Evolutionary conservation across 30 jellyfish, hydroid and myxozoan species (phyloP), one percentile per base, ranked within the genome.

Genomic region (Aurelia aurita complex sp. Pacific): DNA sequence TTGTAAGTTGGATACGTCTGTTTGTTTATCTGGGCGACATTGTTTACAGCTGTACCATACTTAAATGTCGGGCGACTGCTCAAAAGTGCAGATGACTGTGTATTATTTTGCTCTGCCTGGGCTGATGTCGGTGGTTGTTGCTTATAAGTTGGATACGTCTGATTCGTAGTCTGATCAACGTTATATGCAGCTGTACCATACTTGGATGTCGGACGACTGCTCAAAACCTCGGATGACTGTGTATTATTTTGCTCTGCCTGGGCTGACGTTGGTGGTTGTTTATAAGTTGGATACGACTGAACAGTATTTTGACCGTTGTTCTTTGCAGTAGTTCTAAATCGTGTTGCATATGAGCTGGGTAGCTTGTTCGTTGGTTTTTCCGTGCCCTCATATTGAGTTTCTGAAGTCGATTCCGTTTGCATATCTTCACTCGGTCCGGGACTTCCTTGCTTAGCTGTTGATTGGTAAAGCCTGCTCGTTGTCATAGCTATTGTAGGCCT

Each of bases 371-470:
- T 61, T 61, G 70, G 70, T 17, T 15, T 61, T 61, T 61, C 36
- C 6, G 36, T 61, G 32, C 36, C 40, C 14, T 61, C 70, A 61
- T 61, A 61, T 3, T 17, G 1, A 61, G 32, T 61, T 13, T 61
- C 70, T 46, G 57, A 46, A 46, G 57, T 4, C 12, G 57, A 6
- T 46, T 46, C 57, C 57, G 57, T 46, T 46, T 46, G 57, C 15
- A 1, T 46, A 59, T 59, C 9, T 61, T 61, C 70, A 23, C 36
- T 61, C 11, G 70, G 36, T 15, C 32, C 38, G 2, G 38, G 72
- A 50, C 75, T 18, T 54, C 53, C 74, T 77, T 65, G 78, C 46
- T 64, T 35, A 12, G 67, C 84, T 79, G 89, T 79, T 3, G 80
- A 13, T 18, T 14, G 50, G 19, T 77, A 60, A 3, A 60, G 63